phyloP scores from a whole-genome alignment of 2,113 vertebrate genomes.

The Salvator merianae region DNA sequence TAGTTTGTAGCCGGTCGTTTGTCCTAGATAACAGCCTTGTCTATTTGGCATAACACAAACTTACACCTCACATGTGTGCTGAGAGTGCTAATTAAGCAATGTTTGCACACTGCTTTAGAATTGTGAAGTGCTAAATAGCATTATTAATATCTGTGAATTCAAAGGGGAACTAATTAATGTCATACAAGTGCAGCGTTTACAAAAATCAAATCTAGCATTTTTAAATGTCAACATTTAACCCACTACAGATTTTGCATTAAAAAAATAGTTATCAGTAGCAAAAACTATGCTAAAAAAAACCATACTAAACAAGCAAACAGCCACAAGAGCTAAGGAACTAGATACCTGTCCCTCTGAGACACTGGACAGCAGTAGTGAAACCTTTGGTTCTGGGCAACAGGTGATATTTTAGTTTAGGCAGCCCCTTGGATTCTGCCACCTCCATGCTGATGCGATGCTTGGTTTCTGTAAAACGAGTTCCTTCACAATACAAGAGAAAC shows the following conservation, averaged over 20 bases:
- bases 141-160: constrained; percentile 22
- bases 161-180: constrained; percentile 16
- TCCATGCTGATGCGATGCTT: constrained; percentile 99
- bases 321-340: not conserved
- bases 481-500: constrained; percentile 97
- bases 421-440: constrained; percentile 92
- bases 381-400: constrained; percentile 95
- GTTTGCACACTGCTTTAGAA: constrained; percentile 5
- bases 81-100: constrained; percentile 32
- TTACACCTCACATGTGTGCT: not conserved
- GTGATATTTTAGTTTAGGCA: constrained; percentile 94
- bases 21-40: constrained; percentile 19
- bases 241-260: not conserved
- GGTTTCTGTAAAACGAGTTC: constrained; percentile 95
- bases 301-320: not conserved
- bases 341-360: constrained; percentile 93
- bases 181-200: constrained; percentile 1
- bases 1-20: constrained; percentile 18
- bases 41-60: not conserved
- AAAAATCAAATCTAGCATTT: not conserved
- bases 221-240: not conserved
- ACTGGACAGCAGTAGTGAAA: constrained; percentile 95
- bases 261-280: not conserved
- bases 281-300: not conserved
- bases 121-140: constrained; percentile 17